Evolutionary conservation across 2,113 vertebrate genomes (phyloP).

Genomic region (Albula glossodonta): DNA sequence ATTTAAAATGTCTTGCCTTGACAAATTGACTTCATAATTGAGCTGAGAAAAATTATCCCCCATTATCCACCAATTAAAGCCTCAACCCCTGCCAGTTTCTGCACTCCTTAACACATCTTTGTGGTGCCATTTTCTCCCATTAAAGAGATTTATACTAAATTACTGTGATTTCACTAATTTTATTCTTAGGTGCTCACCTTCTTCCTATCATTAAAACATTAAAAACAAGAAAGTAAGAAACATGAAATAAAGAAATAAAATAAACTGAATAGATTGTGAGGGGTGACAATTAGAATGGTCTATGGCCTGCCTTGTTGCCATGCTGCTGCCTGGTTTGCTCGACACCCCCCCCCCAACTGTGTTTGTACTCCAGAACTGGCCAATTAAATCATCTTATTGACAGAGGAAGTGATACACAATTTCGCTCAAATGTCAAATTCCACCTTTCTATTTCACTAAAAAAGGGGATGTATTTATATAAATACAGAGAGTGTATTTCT

Average conservation of each 20-base stretch:
- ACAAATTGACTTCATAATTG: not conserved
- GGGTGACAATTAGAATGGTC: not conserved
- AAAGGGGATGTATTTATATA: not conserved
- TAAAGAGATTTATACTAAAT: conserved; percentile 5
- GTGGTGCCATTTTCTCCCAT: not conserved
- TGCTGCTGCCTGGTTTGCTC: not conserved
- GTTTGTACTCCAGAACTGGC: no score
- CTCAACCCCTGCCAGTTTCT: not conserved
- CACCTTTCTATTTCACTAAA: not conserved
- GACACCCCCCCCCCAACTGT: no score
- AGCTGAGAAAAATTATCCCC: not conserved
- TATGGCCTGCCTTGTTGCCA: not conserved
- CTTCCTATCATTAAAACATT: not conserved
- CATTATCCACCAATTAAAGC: not conserved
- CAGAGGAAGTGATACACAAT: not conserved
- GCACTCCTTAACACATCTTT: not conserved
- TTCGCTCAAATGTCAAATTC: not conserved
- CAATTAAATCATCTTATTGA: not conserved
- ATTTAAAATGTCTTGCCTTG: not conserved
- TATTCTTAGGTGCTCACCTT: not conserved
- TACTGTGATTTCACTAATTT: not conserved
- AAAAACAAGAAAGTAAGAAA: not conserved
- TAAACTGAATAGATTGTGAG: not conserved
- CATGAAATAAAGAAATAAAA: not conserved
- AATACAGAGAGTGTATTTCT: no score